Conservation (phyloP, 1,140 invertebrate genomes). For the Zaprionus inermis region DNA sequence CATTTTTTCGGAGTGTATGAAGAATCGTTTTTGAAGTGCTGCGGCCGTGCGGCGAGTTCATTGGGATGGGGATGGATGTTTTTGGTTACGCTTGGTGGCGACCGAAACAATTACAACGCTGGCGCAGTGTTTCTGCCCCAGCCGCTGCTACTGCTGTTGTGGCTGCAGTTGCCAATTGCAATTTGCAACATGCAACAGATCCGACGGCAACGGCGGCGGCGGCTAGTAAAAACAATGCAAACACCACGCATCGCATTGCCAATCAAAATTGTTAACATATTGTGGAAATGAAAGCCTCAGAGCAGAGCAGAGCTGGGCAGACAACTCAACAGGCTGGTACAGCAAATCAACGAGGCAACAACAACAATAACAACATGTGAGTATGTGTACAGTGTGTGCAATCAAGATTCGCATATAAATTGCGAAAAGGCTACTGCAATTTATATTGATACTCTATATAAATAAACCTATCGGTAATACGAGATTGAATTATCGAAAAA, state of each 20-base stretch:
- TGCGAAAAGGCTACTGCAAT: slow-evolving; percentile 25
- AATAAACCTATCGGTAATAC: slow-evolving; percentile 6
- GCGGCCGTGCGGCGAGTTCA: slow-evolving; percentile 45
- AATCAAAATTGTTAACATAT: slow-evolving; percentile 70
- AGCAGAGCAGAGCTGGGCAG: slow-evolving; percentile 27
- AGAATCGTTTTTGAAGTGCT: slow-evolving; percentile 46
- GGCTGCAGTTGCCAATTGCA: slow-evolving; percentile 51
- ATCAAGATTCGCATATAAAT: slow-evolving; percentile 37
- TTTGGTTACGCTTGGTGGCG: slow-evolving; percentile 60
- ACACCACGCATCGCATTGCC: slow-evolving; percentile 63
- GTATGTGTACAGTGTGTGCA: slow-evolving; percentile 29
- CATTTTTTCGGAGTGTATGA: slow-evolving; percentile 8
- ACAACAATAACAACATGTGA: slow-evolving; percentile 7
- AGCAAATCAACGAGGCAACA: slow-evolving; percentile 31
- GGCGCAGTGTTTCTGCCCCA: slow-evolving; percentile 12
- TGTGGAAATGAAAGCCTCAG: slow-evolving; percentile 55
- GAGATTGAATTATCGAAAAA: not conserved
- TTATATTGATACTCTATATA: slow-evolving; percentile 17
- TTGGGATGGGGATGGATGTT: slow-evolving; percentile 30
- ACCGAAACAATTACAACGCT: slow-evolving; percentile 50
- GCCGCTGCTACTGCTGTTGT: slow-evolving; percentile 14
- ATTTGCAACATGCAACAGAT: slow-evolving; percentile 68
- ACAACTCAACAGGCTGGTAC: slow-evolving; percentile 51
- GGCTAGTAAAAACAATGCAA: slow-evolving; percentile 57
- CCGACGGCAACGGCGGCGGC: slow-evolving; percentile 19